Evolutionary conservation across 2,113 vertebrate genomes (phyloP), one percentile per base, ranked within the genome.

Genomic region (Aptenodytes forsteri): DNA sequence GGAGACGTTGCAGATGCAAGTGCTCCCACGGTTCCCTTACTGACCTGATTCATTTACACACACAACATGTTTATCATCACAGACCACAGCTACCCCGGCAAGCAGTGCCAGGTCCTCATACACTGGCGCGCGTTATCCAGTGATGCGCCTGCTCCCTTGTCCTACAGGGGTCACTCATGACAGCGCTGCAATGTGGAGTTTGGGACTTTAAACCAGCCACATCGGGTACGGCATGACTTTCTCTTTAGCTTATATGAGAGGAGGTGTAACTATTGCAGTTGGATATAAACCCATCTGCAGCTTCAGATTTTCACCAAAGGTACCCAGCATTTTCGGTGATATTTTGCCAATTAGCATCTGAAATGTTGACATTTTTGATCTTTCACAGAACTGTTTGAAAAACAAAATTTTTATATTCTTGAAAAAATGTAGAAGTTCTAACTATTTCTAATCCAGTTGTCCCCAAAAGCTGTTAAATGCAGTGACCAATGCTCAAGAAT

Each of bases 91-190:
- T 38, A 42, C n/a, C 14, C 27, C 38, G 49, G 62, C 23, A 62
- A 89, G 47, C 0, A 2, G 15, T 14, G 32, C 38, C 83, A 90
- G 34, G 15, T 64, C 47, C 52, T 83, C 8, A 38, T 0, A 23
- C 44, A 15, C 40, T 17, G 25, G 6, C 2, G 4, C 0, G 0
- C 5, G 1, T 32, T 50, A 61, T 5, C 49, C 62, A 23, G 18
- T 2, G 50, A 77, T 58, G 34, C 0, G 1, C 27, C 64, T 66
- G 49, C 20, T 77, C 21, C 72, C 23, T 46, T 47, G 13, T 36
- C 49, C 40, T 40, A 2, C 5, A 6, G 30, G 16, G 29, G 26
- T 25, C 62, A 44, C 54, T 29, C 22, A 11, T 11, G 72, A 19
- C 36, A 65, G 36, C 2, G 0, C 54, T 62, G 54, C 8, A 23